Evolutionary conservation across 2,888 invertebrate species (phyloP), one percentile per base, ranked within the genome.

Genomic region (Epirrhoe tristata): DNA sequence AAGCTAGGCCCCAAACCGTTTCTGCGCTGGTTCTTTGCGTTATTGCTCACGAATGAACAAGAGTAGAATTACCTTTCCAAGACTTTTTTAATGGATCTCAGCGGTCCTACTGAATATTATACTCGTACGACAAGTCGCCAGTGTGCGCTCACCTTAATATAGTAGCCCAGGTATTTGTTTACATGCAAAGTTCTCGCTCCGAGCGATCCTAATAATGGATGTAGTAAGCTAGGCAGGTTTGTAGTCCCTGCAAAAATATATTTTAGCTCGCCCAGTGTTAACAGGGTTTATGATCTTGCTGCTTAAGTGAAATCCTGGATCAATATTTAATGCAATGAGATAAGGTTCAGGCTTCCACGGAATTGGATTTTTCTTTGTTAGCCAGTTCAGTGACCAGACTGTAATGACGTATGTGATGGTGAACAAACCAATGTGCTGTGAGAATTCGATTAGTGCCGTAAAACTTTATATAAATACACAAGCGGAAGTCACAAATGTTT

Each of bases 81-180:
- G n/a, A n/a, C n/a, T n/a, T n/a, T n/a, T n/a, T n/a, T n/a, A n/a
- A n/a, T n/a, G n/a, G n/a, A n/a, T n/a, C n/a, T n/a, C n/a, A n/a
- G n/a, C n/a, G n/a, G n/a, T n/a, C n/a, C n/a, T n/a, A n/a, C n/a
- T n/a, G n/a, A n/a, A n/a, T n/a, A n/a, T n/a, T n/a, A n/a, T n/a
- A n/a, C n/a, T n/a, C n/a, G n/a, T n/a, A n/a, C n/a, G 55, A 50
- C 8, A 31, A 51, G 56, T 64, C 34, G 43, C 48, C 54, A 7
- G 24, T 51, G 6, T 64, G 58, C 60, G 48, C 6, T 14, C 8
- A 36, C 12, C 46, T 31, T 54, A 43, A n/a, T 7, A 16, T 50
- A 39, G 53, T 14, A 43, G 60, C 5, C 7, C 58, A 64, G 69
- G 61, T 64, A 67, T 67, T 62, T 65, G 70, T 64, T 64, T 62